Evolutionary conservation across 2,888 invertebrate species (phyloP).

Genomic region (Lepeophtheirus nordmannii): DNA sequence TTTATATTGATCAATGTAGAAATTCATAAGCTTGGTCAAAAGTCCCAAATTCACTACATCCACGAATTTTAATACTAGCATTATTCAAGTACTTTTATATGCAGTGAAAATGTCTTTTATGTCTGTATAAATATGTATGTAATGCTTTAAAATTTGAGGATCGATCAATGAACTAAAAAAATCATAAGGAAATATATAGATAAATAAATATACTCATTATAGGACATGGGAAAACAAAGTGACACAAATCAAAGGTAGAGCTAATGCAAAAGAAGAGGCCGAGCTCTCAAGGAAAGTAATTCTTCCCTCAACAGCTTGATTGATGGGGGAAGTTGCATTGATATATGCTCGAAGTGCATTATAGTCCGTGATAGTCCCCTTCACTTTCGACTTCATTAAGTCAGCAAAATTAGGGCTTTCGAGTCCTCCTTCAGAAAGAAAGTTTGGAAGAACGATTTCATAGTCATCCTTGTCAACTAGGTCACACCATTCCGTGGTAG

Average conservation of each 20-base stretch:
- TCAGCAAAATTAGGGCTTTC: conserved; percentile 7
- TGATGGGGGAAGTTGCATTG: not conserved
- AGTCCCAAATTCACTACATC: no score
- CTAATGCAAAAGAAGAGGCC: not conserved
- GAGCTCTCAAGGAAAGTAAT: not conserved
- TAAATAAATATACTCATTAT: no score
- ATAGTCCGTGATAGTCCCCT: conserved; percentile 1
- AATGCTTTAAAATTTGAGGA: no score
- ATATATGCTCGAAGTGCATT: not conserved
- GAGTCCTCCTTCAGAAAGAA: not conserved
- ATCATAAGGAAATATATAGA: no score
- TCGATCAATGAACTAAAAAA: no score
- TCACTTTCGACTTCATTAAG: not conserved
- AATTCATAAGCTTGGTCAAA: no score
- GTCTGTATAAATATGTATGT: no score
- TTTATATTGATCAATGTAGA: no score
- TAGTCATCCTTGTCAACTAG: conserved; percentile 6
- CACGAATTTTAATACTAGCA: no score
- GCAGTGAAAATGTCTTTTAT: no score
- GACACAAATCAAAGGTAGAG: not conserved
- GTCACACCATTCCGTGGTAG: not conserved
- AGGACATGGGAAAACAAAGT: no score
- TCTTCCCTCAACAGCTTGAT: conserved; percentile 10
- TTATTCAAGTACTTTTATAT: no score
- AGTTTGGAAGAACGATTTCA: conserved; percentile 12